Percentiles rank a stretch among this genome's conserved stretches.
These are phyloP conservation scores for Epicauta chinensis DNA, from an alignment of 1,140 invertebrate genomes.

Conservation along the genomic window DNA sequence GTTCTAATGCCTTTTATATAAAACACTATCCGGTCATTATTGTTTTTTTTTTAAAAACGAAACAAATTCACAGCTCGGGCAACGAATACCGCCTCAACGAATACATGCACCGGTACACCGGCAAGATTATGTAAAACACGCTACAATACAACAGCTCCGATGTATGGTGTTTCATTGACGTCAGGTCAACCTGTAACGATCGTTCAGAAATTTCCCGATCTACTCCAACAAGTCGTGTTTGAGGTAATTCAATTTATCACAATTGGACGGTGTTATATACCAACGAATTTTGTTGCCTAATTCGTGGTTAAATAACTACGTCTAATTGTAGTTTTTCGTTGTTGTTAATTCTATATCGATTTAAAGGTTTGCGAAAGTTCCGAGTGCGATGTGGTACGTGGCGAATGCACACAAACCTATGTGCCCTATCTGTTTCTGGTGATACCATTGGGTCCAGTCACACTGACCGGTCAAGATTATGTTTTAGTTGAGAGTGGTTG, in stretches of 20 bases:
- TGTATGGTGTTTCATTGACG: constrained; percentile 87
- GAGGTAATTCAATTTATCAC: constrained; percentile 59
- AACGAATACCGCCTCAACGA: constrained; percentile 32
- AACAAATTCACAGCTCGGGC: constrained; percentile 27
- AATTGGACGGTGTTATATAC: too few species aligned
- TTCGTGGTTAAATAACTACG: too few species aligned
- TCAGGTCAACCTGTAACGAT: constrained; percentile 89
- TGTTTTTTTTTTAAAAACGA: constrained; percentile 20
- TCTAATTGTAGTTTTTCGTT: too few species aligned
- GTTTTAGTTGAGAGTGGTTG: constrained; percentile 88
- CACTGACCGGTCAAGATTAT: constrained; percentile 86
- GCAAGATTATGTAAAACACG: constrained; percentile 74
- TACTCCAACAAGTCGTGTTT: constrained; percentile 89
- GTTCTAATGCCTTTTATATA: too few species aligned
- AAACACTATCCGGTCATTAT: neutral
- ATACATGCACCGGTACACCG: constrained; percentile 55
- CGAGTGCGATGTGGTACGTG: constrained; percentile 81
- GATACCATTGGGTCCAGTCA: constrained; percentile 83
- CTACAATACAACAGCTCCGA: constrained; percentile 87
- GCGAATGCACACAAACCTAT: constrained; percentile 86
- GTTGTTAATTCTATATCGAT: constrained; percentile 21
- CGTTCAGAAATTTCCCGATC: constrained; percentile 88
- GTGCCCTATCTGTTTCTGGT: constrained; percentile 87
- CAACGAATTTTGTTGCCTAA: too few species aligned
- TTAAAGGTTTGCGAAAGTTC: constrained; percentile 46